These are phyloP conservation scores for Cryptophagus acutangulus DNA, from an alignment of 2,888 invertebrate genomes.

Conservation along the genomic window DNA sequence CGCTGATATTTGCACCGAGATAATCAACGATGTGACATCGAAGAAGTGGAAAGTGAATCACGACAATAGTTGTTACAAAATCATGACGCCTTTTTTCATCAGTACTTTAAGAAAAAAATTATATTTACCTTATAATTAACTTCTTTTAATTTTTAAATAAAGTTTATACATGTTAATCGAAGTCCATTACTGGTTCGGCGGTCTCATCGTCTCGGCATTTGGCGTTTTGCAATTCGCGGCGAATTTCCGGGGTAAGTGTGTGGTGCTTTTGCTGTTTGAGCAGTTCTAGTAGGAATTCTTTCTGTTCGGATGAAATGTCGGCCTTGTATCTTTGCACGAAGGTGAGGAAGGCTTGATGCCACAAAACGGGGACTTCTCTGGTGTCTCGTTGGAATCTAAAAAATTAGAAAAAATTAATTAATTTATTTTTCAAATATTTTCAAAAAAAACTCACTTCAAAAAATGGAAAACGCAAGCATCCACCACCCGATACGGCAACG, in stretches of 20 bases:
- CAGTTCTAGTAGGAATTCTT: conserved; percentile 76
- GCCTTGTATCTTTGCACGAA: conserved; percentile 95
- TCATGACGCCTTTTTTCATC: conserved; percentile 27
- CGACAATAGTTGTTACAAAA: conserved; percentile 20
- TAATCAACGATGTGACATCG: conserved; percentile 26
- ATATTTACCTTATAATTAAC: conserved; percentile 23
- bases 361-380: conserved; percentile 85
- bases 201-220: conserved; percentile 61
- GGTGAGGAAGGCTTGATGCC: conserved; percentile 93
- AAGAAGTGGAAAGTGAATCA: conserved; percentile 27
- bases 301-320: conserved; percentile 90
- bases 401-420: conserved; percentile 18
- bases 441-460: conserved; percentile 59
- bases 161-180: conserved; percentile 19
- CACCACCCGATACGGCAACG: conserved; percentile 89
- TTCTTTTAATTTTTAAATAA: conserved; percentile 1
- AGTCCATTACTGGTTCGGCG: conserved; percentile 35
- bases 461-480: conserved; percentile 95
- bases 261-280: conserved; percentile 68
- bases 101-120: conserved; percentile 29
- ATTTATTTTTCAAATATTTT: neutral
- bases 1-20: conserved; percentile 36
- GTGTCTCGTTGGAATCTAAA: conserved; percentile 76
- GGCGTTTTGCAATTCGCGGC: conserved; percentile 80
- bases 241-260: conserved; percentile 75